A percentile compares a stretch with the other conserved stretches of the same genome.
These are phyloP conservation scores for Hemichromis elongatus DNA, from an alignment of 2,113 vertebrate species.

Conservation along the genomic window DNA sequence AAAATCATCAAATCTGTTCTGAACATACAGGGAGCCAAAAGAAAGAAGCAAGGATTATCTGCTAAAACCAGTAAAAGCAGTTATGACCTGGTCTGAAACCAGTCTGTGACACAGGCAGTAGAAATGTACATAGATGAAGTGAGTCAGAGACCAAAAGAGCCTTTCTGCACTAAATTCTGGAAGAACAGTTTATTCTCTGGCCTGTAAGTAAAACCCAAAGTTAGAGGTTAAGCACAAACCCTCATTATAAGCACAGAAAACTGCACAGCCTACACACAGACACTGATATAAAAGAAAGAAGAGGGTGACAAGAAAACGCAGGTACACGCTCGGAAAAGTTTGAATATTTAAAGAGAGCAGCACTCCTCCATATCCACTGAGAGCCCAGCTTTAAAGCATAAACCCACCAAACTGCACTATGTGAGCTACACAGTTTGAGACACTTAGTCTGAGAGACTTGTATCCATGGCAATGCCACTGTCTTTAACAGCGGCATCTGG, in stretches of 20 bases:
- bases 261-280: neutral
- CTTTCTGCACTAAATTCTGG: neutral
- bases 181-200: neutral
- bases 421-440: neutral
- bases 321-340: neutral
- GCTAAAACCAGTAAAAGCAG: neutral
- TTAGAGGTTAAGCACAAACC: neutral
- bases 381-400: neutral
- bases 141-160: neutral
- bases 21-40: neutral
- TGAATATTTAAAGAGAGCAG: neutral
- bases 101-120: neutral
- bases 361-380: neutral
- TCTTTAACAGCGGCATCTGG: neutral
- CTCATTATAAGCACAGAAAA: neutral
- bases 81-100: neutral
- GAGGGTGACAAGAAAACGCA: neutral
- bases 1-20: neutral
- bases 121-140: neutral
- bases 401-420: neutral
- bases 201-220: neutral
- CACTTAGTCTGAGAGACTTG: neutral
- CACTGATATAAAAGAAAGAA: neutral
- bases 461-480: slow-evolving; percentile 29
- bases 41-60: neutral